Evolutionary conservation across 2,888 invertebrate genomes (phyloP), one percentile per base, ranked within the genome.

Genomic region (Ormyrus nitidulus): DNA sequence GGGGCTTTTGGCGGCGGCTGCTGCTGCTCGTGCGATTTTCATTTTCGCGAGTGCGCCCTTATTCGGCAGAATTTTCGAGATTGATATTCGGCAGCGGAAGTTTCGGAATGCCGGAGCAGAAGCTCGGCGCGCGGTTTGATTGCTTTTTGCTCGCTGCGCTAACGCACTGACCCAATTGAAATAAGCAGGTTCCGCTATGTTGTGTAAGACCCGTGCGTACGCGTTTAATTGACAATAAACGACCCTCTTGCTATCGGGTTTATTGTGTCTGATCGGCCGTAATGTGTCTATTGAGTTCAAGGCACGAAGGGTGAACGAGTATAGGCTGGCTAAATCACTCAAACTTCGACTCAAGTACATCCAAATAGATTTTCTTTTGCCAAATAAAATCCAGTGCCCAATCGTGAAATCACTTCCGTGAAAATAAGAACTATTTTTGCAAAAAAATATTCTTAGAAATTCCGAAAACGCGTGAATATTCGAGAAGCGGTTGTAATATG

Each of bases 221-320:
- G 66, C 82, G 83, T 84, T 84, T 83, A 83, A 84, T 84, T 83
- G 83, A 84, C 79, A 65, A 51, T 79, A 79, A 79, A 80, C 81
- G 81, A 80, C 62, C 74, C 73, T 53, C 59, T 34, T 76, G 81
- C 81, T 82, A 81, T 84, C 83, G 82, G 81, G 83, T 85, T 87
- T 83, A 86, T 86, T 86, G 83, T 77, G 83, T 80, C 84, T 86
- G 84, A 85, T 85, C 77, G 77, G 82, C 79, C 74, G 66, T 84
- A 85, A 86, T 84, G 78, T 72, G 65, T 85, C 84, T 86, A 87
- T 87, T 86, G 84, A 86, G 88, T 85, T 86, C 86, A 87, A 86
- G 85, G 85, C 85, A 80, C 48, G 69, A 70, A 74, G 74, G 70
- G 69, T 79, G 69, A 74, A 70, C 6, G 68, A 73, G 74, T 74